A percentile compares a stretch with the other conserved stretches of the same genome.
These are phyloP conservation scores for Ceratoteleas bidentatus DNA, from an alignment of 1,140 invertebrate genomes.

Conservation along the genomic window DNA sequence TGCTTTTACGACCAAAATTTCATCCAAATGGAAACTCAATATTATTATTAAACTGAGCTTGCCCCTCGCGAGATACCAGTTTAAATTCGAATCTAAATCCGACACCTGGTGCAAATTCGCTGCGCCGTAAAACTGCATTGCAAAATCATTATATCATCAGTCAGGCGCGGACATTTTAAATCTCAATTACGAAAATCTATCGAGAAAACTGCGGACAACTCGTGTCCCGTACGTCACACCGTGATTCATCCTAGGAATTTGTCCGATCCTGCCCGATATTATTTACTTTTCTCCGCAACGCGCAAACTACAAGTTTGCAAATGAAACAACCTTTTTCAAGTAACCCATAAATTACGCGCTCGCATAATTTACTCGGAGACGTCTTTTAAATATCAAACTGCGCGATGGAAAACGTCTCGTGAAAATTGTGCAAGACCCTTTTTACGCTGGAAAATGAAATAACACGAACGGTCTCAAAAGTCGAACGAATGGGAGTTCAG, in stretches of 20 bases:
- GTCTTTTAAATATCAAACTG: neutral
- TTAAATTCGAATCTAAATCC: neutral
- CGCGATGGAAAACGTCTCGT: no score
- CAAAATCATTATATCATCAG: constrained; percentile 1
- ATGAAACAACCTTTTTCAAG: constrained; percentile 4
- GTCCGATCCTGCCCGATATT: neutral
- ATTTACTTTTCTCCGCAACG: constrained; percentile 20
- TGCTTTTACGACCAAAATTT: no score
- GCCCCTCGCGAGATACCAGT: neutral
- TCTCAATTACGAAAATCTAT: constrained; percentile 4
- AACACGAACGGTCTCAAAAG: no score
- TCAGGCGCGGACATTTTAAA: neutral
- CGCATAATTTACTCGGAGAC: constrained; percentile 1
- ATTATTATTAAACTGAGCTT: no score
- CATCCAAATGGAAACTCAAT: no score
- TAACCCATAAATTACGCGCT: constrained; percentile 16
- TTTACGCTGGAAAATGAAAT: neutral
- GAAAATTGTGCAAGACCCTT: neutral
- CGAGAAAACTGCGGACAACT: constrained; percentile 3
- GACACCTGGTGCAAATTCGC: neutral
- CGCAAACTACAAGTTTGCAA: constrained; percentile 3
- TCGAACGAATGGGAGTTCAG: no score
- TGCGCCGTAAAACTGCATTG: neutral
- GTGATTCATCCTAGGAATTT: constrained; percentile 22
- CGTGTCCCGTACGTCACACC: neutral